Conservation (phyloP, 2,797 vertebrate genomes). For the Pteropus rufus region DNA sequence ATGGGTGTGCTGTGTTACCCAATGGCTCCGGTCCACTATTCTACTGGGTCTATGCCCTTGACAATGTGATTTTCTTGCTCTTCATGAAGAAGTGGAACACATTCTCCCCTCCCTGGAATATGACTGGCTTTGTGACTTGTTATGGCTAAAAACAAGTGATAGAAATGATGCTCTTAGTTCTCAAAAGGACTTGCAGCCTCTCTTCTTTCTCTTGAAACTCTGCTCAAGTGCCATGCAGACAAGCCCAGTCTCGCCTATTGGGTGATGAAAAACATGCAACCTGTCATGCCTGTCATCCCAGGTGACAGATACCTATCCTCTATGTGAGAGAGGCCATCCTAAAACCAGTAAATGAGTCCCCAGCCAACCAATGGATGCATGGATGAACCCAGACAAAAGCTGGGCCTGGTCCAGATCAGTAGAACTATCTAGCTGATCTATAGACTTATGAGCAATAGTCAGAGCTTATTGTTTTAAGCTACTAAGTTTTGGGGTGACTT, state of each 20-base stretch:
- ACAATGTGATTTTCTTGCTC: background rate
- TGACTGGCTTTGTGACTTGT: background rate
- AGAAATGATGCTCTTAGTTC: background rate
- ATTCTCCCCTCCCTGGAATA: background rate
- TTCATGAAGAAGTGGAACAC: background rate
- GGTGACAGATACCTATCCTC: background rate
- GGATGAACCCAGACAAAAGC: background rate
- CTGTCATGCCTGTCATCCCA: too few relatives aligned
- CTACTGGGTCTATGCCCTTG: background rate
- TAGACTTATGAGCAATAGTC: background rate
- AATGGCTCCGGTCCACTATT: too few relatives aligned
- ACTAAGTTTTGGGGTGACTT: background rate
- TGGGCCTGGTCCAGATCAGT: background rate
- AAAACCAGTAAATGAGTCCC: background rate
- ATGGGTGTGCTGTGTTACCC: too few relatives aligned
- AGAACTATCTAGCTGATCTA: background rate
- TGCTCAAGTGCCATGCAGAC: background rate
- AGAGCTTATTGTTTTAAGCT: background rate
- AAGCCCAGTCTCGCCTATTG: background rate
- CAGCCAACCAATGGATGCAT: accelerated
- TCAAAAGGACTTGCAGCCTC: background rate
- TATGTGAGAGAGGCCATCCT: background rate
- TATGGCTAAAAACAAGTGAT: background rate
- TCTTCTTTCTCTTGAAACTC: background rate
- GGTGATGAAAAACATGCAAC: background rate